Evolutionary conservation across 2,797 vertebrate species (phyloP).

Genomic region (Schizothorax lantsangensis): DNA sequence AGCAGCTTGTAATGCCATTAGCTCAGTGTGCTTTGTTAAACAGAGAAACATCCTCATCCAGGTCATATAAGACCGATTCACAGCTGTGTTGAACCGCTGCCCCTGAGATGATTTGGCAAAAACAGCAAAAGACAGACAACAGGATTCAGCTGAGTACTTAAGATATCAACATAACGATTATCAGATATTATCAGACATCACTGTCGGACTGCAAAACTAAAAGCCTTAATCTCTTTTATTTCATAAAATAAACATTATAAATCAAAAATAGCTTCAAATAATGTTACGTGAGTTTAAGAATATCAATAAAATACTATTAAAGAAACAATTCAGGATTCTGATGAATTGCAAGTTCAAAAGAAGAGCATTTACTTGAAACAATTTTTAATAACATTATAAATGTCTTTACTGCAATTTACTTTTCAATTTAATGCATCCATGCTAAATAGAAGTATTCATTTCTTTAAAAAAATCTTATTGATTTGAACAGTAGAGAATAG

Average conservation of each 20-base stretch:
- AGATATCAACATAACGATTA: background rate
- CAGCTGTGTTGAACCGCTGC: slow-evolving; percentile 35
- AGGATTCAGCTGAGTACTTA: background rate
- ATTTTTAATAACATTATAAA: too few species aligned
- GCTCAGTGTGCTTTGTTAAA: slow-evolving; percentile 41
- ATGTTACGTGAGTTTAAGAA: too few species aligned
- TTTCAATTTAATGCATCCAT: too few species aligned
- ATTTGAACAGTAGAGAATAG: background rate
- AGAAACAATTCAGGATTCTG: too few species aligned
- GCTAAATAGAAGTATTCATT: background rate
- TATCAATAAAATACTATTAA: background rate
- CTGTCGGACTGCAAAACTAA: background rate
- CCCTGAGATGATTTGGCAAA: slow-evolving; percentile 27
- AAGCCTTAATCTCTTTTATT: background rate
- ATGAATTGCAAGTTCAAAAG: too few species aligned
- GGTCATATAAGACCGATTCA: slow-evolving; percentile 39
- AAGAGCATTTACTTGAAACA: too few species aligned
- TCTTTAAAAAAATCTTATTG: background rate
- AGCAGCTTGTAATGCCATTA: slow-evolving; percentile 45
- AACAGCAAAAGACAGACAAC: background rate
- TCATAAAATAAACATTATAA: background rate
- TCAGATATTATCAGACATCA: background rate
- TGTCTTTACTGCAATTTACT: too few species aligned
- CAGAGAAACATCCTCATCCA: slow-evolving; percentile 17
- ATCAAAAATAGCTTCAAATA: background rate